Conservation (phyloP, 1,140 invertebrate species). For the Eciton burchellii region DNA sequence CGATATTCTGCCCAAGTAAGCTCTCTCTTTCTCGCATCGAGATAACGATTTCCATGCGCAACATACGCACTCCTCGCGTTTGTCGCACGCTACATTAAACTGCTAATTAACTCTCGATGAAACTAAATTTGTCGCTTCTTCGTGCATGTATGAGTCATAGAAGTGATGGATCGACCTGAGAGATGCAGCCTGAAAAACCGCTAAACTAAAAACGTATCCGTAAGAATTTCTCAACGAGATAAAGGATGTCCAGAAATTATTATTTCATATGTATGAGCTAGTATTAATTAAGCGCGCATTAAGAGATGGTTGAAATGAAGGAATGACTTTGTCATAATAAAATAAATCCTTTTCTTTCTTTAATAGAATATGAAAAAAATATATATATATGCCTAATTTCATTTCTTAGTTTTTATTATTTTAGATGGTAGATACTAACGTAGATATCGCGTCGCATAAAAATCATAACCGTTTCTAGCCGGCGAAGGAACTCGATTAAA, state of each 20-base stretch:
- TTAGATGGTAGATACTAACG: not conserved
- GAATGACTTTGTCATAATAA: not conserved
- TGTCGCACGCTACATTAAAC: slow-evolving; percentile 23
- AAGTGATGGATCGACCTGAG: not conserved
- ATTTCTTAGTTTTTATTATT: not conserved
- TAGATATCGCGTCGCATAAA: slow-evolving; percentile 1
- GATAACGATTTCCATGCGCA: slow-evolving; percentile 39
- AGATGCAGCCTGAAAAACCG: not conserved
- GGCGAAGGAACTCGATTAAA: not conserved
- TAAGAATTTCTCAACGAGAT: not conserved
- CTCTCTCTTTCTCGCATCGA: slow-evolving; percentile 71
- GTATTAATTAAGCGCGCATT: not conserved
- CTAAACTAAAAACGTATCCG: not conserved
- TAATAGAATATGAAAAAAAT: too few species aligned
- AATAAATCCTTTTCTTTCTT: not conserved
- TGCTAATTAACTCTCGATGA: not conserved
- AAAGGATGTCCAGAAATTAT: not conserved
- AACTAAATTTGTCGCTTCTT: not conserved
- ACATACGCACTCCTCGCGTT: slow-evolving; percentile 5
- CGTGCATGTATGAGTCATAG: not conserved
- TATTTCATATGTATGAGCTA: not conserved
- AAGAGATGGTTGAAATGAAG: not conserved
- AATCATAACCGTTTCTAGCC: not conserved
- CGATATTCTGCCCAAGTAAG: slow-evolving; percentile 96
- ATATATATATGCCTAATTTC: not conserved